Conservation (phyloP, 2,888 invertebrate genomes). For the Epistrophella euchroma region DNA sequence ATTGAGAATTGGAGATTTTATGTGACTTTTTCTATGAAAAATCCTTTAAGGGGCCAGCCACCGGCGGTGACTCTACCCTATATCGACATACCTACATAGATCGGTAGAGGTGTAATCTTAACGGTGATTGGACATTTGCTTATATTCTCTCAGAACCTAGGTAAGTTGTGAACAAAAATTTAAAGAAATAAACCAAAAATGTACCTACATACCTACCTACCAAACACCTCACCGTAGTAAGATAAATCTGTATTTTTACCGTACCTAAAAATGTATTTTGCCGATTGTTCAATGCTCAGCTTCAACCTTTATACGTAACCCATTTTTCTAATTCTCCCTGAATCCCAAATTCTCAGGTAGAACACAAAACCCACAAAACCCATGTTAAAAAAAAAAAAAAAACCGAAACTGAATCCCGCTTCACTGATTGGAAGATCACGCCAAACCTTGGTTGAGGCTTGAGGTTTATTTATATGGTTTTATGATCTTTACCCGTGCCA, state of each 20-base stretch:
- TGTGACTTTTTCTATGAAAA: too few relatives aligned
- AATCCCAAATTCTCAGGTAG: slow-evolving; percentile 51
- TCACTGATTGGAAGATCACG: slow-evolving; percentile 72
- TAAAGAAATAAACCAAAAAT: too few relatives aligned
- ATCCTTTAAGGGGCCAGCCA: too few relatives aligned
- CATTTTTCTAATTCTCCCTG: slow-evolving; percentile 28
- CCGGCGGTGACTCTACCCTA: too few relatives aligned
- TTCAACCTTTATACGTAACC: slow-evolving; percentile 33
- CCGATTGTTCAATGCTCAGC: slow-evolving; percentile 43
- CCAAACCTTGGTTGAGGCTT: slow-evolving; percentile 54
- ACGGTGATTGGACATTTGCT: too few relatives aligned
- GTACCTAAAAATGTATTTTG: too few relatives aligned
- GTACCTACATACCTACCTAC: too few relatives aligned
- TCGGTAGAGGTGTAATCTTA: too few relatives aligned
- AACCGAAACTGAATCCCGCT: slow-evolving; percentile 21
- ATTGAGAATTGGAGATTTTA: too few relatives aligned
- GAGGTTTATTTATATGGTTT: slow-evolving; percentile 64
- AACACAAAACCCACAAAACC: background rate
- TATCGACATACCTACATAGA: too few relatives aligned
- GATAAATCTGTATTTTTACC: background rate
- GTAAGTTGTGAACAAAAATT: too few relatives aligned
- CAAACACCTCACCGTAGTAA: background rate
- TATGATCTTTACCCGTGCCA: slow-evolving; percentile 51
- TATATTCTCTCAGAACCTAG: too few relatives aligned
- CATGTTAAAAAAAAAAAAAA: background rate